Percentiles rank a stretch among this genome's conserved stretches.
phyloP scores from a whole-genome alignment of 1,140 invertebrate genomes.

The Muscidifurax raptorellus region DNA sequence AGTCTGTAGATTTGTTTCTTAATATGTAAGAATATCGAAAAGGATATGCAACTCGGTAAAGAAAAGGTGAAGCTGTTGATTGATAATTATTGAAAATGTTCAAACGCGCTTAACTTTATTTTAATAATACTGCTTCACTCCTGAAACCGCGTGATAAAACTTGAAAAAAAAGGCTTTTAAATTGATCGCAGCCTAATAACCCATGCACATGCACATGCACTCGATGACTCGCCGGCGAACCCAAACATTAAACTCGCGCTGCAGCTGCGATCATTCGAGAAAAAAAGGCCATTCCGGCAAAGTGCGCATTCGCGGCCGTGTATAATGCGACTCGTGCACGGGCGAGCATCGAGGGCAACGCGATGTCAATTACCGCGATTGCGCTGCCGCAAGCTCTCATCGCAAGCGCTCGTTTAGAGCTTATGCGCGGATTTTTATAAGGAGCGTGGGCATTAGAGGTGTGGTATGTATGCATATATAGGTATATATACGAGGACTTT shows the following conservation, averaged over 20 bases:
- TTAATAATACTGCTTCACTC: too few relatives aligned
- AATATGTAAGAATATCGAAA: too few relatives aligned
- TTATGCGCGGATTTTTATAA: not conserved
- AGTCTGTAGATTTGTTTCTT: too few relatives aligned
- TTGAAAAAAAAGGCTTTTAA: not conserved
- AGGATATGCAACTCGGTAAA: not conserved
- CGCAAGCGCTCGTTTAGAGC: not conserved
- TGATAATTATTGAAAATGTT: too few relatives aligned
- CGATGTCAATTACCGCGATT: slow-evolving; percentile 41
- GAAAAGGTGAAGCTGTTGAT: not conserved
- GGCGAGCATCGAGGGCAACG: slow-evolving; percentile 33
- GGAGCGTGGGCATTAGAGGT: too few relatives aligned
- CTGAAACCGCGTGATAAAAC: too few relatives aligned
- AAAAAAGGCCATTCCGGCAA: not conserved
- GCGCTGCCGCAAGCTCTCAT: too few relatives aligned
- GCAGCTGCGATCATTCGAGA: not conserved
- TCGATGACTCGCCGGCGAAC: not conserved
- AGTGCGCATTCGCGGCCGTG: not conserved
- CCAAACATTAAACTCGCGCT: not conserved
- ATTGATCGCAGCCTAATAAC: not conserved
- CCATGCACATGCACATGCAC: not conserved
- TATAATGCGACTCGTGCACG: not conserved
- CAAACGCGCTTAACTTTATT: too few relatives aligned
- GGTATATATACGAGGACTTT: too few relatives aligned
- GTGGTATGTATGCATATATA: too few relatives aligned